phyloP scores from a whole-genome alignment of 2,797 vertebrate genomes.

The Eulemur mongoz region DNA sequence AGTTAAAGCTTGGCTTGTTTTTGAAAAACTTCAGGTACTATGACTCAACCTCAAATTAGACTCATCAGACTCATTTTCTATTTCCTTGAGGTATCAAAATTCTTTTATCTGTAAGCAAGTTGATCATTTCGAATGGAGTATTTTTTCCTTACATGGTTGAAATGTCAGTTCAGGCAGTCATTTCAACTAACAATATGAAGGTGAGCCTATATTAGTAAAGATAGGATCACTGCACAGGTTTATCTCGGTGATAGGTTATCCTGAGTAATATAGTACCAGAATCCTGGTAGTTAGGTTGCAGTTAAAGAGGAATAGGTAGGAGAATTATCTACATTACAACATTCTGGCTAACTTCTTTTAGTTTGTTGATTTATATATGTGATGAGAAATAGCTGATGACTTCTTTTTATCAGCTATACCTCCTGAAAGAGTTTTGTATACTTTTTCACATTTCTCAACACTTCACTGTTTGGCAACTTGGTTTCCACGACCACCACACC shows the following conservation, averaged over 20 bases:
- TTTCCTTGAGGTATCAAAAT: neutral
- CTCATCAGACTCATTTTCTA: neutral
- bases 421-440: neutral
- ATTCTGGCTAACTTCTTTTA: neutral
- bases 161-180: neutral
- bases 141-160: neutral
- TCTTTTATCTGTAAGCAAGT: neutral
- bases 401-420: neutral
- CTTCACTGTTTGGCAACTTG: neutral
- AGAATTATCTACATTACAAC: neutral
- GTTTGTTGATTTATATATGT: neutral
- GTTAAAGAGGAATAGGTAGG: neutral
- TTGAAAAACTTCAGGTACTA: neutral
- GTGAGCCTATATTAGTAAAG: neutral
- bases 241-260: neutral
- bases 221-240: neutral
- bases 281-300: neutral
- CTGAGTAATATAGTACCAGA: neutral
- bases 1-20: neutral
- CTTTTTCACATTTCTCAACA: neutral
- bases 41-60: neutral
- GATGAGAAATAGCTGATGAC: neutral
- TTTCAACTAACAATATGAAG: neutral
- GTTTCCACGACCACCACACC: neutral
- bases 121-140: neutral